Percentiles rank a stretch among this genome's conserved stretches.
Evolutionary conservation across 1,140 invertebrate genomes (phyloP).

Genomic region (Hestina assimilis): DNA sequence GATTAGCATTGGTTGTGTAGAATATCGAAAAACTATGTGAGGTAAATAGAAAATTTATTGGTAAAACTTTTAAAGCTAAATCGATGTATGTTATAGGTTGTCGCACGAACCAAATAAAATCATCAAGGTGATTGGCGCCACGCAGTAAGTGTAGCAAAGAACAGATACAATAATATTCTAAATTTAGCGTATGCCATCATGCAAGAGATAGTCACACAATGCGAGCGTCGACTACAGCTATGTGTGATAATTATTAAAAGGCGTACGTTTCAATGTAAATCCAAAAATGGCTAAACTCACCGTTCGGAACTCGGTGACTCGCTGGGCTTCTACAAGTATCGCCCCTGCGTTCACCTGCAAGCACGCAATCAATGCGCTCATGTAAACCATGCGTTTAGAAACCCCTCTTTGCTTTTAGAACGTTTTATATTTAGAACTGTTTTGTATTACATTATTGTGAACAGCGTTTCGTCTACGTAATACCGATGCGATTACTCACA

Average conservation of each 20-base stretch:
- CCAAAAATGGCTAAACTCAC: conserved; percentile 54
- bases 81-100: neutral
- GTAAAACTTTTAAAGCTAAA: neutral
- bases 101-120: conserved; percentile 5
- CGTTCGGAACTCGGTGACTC: conserved; percentile 66
- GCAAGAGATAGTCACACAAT: conserved; percentile 44
- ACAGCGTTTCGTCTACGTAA: neutral
- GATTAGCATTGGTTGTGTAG: too few species aligned
- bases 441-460: neutral
- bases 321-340: conserved; percentile 71
- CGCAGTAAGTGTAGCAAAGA: conserved; percentile 21
- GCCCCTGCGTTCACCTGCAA: conserved; percentile 74
- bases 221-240: conserved; percentile 25
- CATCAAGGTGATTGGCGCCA: conserved; percentile 30
- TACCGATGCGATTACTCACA: neutral
- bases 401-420: conserved; percentile 33
- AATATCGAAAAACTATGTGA: too few species aligned
- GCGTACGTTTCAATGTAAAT: conserved; percentile 25
- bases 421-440: conserved; percentile 29
- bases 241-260: conserved; percentile 23
- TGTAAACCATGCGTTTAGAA: conserved; percentile 54
- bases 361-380: conserved; percentile 72
- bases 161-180: conserved; percentile 29
- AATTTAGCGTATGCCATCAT: conserved; percentile 53
- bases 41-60: too few species aligned